These are phyloP conservation scores for Mimumesa dahlbomi DNA, from an alignment of 2,888 invertebrate genomes.

Conservation along the genomic window DNA sequence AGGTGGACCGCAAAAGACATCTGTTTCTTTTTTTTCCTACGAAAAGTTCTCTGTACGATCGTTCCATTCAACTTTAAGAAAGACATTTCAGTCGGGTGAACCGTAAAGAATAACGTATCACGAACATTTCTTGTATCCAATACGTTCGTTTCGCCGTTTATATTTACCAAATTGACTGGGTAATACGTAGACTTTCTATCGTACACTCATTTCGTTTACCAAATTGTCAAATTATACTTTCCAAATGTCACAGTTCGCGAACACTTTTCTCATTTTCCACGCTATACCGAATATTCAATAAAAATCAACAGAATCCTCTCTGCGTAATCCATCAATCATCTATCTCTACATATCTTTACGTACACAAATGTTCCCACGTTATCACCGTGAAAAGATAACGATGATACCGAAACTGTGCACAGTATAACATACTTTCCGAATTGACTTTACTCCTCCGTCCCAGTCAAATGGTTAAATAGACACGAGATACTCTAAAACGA, in stretches of 20 bases:
- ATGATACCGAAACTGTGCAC: neutral
- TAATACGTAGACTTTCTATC: neutral
- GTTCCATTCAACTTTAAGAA: slow-evolving; percentile 61
- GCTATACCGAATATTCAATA: neutral
- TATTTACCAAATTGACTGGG: slow-evolving; percentile 3
- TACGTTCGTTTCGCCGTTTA: neutral
- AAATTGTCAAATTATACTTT: no score
- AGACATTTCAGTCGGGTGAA: slow-evolving; percentile 13
- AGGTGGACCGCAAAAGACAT: slow-evolving; percentile 10
- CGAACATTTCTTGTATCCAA: neutral
- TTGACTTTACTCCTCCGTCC: neutral
- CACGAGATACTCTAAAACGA: neutral
- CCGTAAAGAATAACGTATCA: neutral
- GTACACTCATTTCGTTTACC: neutral
- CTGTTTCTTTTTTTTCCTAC: neutral
- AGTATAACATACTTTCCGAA: neutral
- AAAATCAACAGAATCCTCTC: neutral
- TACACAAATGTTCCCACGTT: no score
- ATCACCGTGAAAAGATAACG: no score
- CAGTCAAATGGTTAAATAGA: neutral
- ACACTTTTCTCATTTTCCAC: no score
- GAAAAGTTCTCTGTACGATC: slow-evolving; percentile 19
- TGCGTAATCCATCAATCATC: neutral
- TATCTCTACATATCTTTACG: no score
- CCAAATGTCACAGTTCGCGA: no score